phyloP scores from a whole-genome alignment of 1,140 invertebrate species.

The Tetramorium simillimum region DNA sequence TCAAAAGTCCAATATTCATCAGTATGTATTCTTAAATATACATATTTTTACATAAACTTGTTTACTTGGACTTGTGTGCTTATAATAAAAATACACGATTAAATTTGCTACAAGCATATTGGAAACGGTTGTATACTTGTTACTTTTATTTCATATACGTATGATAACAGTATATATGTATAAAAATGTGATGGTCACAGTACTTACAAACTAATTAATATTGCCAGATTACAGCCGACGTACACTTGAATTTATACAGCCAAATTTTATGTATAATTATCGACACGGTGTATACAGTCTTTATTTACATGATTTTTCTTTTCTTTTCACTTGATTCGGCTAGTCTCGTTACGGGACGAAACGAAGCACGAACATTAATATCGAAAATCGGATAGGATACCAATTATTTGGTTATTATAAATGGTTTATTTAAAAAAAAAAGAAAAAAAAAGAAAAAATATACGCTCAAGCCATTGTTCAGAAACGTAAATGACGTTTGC shows the following conservation, averaged over 20 bases:
- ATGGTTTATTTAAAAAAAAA: too few relatives aligned
- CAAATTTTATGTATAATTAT: background rate
- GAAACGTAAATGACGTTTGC: background rate
- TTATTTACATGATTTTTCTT: background rate
- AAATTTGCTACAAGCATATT: background rate
- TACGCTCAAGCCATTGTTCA: background rate
- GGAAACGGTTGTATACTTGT: background rate
- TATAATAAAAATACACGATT: background rate
- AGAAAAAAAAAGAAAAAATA: background rate
- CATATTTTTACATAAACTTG: too few relatives aligned
- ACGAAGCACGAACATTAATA: background rate
- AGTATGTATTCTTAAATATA: too few relatives aligned
- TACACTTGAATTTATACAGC: background rate
- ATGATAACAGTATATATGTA: background rate
- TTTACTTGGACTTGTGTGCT: background rate
- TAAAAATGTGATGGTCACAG: background rate
- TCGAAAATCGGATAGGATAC: background rate
- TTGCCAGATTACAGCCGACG: background rate
- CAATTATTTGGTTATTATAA: slow-evolving; percentile 1
- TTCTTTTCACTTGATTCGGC: background rate
- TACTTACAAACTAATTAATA: background rate
- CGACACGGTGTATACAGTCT: background rate
- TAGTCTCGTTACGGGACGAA: background rate
- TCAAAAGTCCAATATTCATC: too few relatives aligned
- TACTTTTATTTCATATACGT: background rate